Base-by-base conservation (phyloP, 2,797 vertebrate genomes). In the Parotocinclus haroldoi region DNA sequence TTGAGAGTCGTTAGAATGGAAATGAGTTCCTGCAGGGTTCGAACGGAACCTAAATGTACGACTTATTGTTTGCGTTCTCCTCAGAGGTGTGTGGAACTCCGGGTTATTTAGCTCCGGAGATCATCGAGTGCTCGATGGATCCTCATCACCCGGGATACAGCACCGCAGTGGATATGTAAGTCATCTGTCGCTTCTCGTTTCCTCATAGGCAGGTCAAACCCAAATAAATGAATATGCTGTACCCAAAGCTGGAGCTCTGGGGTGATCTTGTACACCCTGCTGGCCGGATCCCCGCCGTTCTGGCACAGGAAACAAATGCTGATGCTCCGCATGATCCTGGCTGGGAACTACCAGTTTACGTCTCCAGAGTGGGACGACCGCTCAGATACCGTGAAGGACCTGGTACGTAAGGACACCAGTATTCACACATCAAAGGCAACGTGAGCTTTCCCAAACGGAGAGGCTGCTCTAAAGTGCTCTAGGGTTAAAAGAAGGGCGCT, bases 281-380 rank as follows among this genome's bases (percentile, higher is more conserved):
- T 99, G 53, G 96, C 95, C 0, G 96, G 97, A 61, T 98, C 96
- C 1, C 97, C 97, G 0, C 97, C 97, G 0, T 98, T 99, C 89
- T 99, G 96, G 96, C 97, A 99, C 89, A 91, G 96, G 72, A 99
- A 98, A 74, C 97, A 99, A 90, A 95, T 96, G 92, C 81, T 98
- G 84, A 99, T 99, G 97, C 87, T 99, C 76, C 87, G 96, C 42
- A 96, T 96, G 96, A 98, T 99, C 76, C 88, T 98, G 86, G 85
- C 87, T 0, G 96, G 96, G 44, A 90, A 76, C 8, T 99, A 97
- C 63, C 86, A 95, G 58, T 96, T 95, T 5, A 86, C 89, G 4
- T 98, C 95, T 10, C 95, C 94, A 0, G 96, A 99, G 66, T 99
- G 97, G 97, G 96, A 98, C 0, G 97, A 99, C 67, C 91, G 93